Evolutionary conservation across 2,797 vertebrate genomes (phyloP).

Genomic region (Darevskia mixta): DNA sequence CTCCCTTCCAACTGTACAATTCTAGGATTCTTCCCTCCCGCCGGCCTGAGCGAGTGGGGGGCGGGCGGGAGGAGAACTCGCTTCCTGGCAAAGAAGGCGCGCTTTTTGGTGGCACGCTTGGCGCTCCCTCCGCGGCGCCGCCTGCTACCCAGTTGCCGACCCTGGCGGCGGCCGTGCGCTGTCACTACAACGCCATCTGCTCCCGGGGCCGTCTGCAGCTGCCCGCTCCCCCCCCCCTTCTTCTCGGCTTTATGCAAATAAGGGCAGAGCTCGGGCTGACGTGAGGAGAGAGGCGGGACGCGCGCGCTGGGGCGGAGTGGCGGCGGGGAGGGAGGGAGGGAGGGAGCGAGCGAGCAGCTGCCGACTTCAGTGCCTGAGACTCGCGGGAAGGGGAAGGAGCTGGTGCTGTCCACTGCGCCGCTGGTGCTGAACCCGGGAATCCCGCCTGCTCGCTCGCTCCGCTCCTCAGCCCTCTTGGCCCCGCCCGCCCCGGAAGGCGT

Average conservation of each 20-base stretch:
- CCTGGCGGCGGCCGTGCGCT: neutral
- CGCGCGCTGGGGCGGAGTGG: constrained; percentile 42
- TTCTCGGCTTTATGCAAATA: neutral
- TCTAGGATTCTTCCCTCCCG: neutral
- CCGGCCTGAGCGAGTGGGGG: neutral
- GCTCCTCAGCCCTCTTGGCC: neutral
- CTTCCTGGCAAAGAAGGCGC: neutral
- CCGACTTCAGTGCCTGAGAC: constrained; percentile 58
- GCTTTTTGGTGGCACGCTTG: neutral
- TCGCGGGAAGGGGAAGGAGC: constrained; percentile 54
- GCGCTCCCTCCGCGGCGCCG: neutral
- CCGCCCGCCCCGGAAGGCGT: constrained; percentile 23
- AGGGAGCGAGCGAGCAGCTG: constrained; percentile 47
- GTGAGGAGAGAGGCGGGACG: constrained; percentile 41
- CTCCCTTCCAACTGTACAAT: too few species aligned
- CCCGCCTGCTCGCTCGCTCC: neutral
- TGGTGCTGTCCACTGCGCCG: constrained; percentile 69
- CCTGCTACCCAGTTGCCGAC: neutral
- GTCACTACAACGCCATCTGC: neutral
- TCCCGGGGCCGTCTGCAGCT: constrained; percentile 2
- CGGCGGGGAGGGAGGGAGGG: constrained; percentile 51
- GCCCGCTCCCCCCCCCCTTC: too few species aligned
- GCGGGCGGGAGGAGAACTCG: neutral
- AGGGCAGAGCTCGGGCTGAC: neutral
- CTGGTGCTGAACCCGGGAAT: constrained; percentile 71